Evolutionary conservation across 2,888 invertebrate genomes (phyloP).

Genomic region (Perizoma affinitatum): DNA sequence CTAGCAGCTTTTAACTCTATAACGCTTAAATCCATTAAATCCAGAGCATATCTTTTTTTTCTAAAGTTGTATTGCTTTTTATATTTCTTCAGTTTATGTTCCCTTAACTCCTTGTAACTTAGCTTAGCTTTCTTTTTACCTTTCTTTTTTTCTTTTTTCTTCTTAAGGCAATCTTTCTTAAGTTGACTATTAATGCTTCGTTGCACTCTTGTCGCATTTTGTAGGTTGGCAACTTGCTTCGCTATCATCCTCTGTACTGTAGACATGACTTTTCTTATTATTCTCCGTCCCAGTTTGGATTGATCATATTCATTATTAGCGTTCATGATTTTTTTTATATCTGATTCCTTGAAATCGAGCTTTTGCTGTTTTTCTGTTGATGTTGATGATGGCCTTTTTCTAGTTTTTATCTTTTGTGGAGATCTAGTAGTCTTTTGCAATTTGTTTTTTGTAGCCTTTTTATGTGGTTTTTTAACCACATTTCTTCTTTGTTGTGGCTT

Average conservation of each 20-base stretch:
- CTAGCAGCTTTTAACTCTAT: constrained; percentile 10
- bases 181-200: constrained; percentile 17
- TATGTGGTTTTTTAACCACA: constrained; percentile 12
- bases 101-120: background rate
- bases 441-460: constrained; percentile 16
- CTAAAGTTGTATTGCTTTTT: constrained; percentile 1
- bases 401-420: constrained; percentile 20
- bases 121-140: background rate
- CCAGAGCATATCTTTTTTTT: constrained; percentile 15
- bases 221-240: constrained; percentile 39
- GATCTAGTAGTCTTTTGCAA: constrained; percentile 14
- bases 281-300: constrained; percentile 34
- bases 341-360: background rate
- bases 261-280: constrained; percentile 50
- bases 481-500: constrained; percentile 10
- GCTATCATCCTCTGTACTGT: constrained; percentile 50
- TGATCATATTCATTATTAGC: constrained; percentile 25
- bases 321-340: constrained; percentile 23
- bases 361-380: background rate
- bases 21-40: constrained; percentile 5
- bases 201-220: constrained; percentile 13
- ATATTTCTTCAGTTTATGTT: background rate
- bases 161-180: constrained; percentile 12
- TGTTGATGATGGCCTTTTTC: constrained; percentile 10
- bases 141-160: constrained; percentile 12